Base-by-base conservation (phyloP, 1,140 invertebrate genomes). In the Mactra quadrangularis region DNA sequence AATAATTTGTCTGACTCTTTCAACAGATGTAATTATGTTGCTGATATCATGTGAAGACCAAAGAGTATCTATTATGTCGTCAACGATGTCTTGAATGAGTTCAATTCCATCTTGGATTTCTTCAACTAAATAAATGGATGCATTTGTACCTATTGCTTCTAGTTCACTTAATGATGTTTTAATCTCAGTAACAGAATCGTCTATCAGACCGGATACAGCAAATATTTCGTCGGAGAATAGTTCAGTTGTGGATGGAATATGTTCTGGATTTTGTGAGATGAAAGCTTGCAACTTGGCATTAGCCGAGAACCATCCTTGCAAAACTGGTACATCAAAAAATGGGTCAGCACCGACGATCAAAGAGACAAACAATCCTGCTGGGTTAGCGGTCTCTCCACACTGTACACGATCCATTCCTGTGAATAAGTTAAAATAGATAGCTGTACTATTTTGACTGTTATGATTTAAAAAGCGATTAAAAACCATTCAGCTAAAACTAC, bases 341-440 rank as follows among this genome's bases (percentile, higher is more conserved):
- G 57, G 74, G 53, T 78, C 60, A 3, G 53, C 45, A 25, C 64
- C 33, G 17, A 84, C 4, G 4, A 50, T 7, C 7, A 57, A 17
- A 6, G 74, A 71, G 47, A 84, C 17, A 50, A 84, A 84, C 1
- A 78, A 7, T 19, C 82, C 82, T 4, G 74, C 27, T 25, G 74
- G 82, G 53, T 84, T 84, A 9, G 82, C 33, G 1, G n/a, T 31
- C 11, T 47, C 17, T 35, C 75, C 82, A 62, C 82, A 84, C 64
- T 52, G 70, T 33, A 55, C 11, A 35, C 82, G 31, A 11, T 50
- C 9, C 31, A 25, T 15, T 6, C 64, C 64, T 68, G 64, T n/a
- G 27, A 66, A 6, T 41, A n/a, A 6, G 25, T 6, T 11, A 55
- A n/a, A n/a, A n/a, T n/a, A n/a, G n/a, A n/a, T n/a, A n/a, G n/a